phyloP scores from a whole-genome alignment of 1,140 invertebrate genomes.

The Aphelenchoides besseyi region DNA sequence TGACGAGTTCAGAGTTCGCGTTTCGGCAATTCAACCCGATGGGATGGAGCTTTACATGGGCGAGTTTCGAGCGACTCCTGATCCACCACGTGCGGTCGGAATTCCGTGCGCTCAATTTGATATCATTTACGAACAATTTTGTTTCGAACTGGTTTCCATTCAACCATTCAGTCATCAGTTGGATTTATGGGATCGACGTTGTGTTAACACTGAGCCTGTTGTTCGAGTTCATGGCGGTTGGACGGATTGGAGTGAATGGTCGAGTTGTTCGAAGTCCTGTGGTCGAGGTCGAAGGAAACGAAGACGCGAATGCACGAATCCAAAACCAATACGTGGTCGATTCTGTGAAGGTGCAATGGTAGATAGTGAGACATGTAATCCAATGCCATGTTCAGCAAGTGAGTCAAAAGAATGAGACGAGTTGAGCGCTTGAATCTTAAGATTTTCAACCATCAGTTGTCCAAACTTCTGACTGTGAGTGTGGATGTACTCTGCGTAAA shows the following conservation, averaged over 20 bases:
- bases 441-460: too few relatives aligned
- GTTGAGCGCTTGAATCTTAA: background rate
- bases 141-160: constrained; percentile 33
- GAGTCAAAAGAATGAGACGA: background rate
- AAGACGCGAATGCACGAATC: constrained; percentile 65
- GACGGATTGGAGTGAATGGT: constrained; percentile 81
- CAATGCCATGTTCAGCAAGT: background rate
- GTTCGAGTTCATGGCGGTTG: constrained; percentile 75
- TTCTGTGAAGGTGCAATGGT: constrained; percentile 3
- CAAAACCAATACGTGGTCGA: constrained; percentile 7
- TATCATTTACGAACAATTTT: constrained; percentile 37
- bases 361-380: constrained; percentile 10
- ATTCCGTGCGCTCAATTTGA: constrained; percentile 36
- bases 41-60: constrained; percentile 24
- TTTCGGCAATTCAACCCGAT: constrained; percentile 23
- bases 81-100: constrained; percentile 17
- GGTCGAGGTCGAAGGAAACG: constrained; percentile 80
- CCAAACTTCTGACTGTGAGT: constrained; percentile 5
- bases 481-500: constrained; percentile 4
- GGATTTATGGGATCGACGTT: constrained; percentile 34
- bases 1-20: constrained; percentile 32
- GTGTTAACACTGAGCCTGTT: constrained; percentile 45
- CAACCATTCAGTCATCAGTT: constrained; percentile 27
- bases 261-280: constrained; percentile 77
- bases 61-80: constrained; percentile 20